Base-by-base conservation (phyloP, 2,888 invertebrate genomes). In the Nomada flava region DNA sequence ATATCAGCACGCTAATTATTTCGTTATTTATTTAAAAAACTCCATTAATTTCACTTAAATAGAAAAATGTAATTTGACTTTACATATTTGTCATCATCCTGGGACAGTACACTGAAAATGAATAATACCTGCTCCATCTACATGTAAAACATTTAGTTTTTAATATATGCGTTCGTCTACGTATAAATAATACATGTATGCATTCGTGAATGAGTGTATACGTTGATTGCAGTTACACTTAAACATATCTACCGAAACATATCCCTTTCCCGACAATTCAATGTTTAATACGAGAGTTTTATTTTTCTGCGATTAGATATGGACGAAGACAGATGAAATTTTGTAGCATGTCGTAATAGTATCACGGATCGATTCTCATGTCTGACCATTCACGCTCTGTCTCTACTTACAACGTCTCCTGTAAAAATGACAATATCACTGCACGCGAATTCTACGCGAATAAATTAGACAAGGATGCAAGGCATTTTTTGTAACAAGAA, bases 341-440 rank as follows among this genome's bases (percentile, higher is more conserved):
- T n/a, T 36, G 18, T 50, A 59, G 52, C 59, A 69, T 70, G 23
- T 79, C 53, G 52, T 44, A 36, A 52, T 36, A 7, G 36, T 29
- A 18, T 11, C 11, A 23, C 52, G 1, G 20, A n/a, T 60, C 65
- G 29, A 13, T 55, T 60, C 23, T 20, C 15, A 55, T 47, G 47
- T 60, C 50, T 62, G 62, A 67, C 44, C 50, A 65, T 80, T 70
- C 75, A 57, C 70, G 67, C 52, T 81, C 75, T 75, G 50, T 62
- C 67, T 75, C 62, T 75, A 75, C 42, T 70, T 70, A 67, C 5
- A 55, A 29, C 26, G 53, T 80, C 13, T 65, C 50, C 23, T 65
- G 69, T 42, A 55, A 60, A 70, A 57, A 36, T 15, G 79, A 65
- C 71, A 79, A 79, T 79, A 79, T 65, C 26, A 26, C n/a, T 29